Evolutionary conservation across 2,888 invertebrate species (phyloP).

Genomic region (Gortyna flavago): DNA sequence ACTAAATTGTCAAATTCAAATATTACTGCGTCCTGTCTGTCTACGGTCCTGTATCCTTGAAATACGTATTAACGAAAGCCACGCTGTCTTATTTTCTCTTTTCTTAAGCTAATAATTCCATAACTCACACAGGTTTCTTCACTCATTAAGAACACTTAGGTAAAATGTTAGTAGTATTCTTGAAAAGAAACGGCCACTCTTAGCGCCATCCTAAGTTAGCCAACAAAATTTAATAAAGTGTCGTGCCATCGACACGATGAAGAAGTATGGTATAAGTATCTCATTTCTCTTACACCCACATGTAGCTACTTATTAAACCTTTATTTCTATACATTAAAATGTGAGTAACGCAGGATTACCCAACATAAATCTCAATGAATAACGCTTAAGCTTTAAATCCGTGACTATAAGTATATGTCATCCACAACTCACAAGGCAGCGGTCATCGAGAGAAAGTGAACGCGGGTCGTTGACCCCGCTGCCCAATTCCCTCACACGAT

Average conservation of each 20-base stretch:
- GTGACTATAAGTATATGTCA: constrained; percentile 56
- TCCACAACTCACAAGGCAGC: constrained; percentile 46
- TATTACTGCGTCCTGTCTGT: background rate
- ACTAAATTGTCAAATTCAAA: too few species aligned
- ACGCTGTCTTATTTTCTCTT: background rate
- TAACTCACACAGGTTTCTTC: background rate
- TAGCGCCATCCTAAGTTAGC: background rate
- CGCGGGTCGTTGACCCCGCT: constrained; percentile 65
- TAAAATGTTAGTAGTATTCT: background rate
- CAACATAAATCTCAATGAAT: constrained; percentile 43
- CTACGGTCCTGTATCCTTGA: background rate
- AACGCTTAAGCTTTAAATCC: constrained; percentile 53
- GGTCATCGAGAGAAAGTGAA: constrained; percentile 72
- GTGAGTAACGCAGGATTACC: constrained; percentile 21
- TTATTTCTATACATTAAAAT: background rate
- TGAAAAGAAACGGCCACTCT: background rate
- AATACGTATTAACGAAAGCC: background rate
- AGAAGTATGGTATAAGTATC: too few species aligned
- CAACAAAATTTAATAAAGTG: background rate
- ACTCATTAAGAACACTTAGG: background rate
- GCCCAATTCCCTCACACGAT: constrained; percentile 62
- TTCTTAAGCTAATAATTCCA: background rate
- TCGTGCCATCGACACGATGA: background rate
- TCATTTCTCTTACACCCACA: background rate
- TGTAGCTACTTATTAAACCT: background rate